phyloP scores from a whole-genome alignment of 2,113 vertebrate genomes.

The Naja naja region DNA sequence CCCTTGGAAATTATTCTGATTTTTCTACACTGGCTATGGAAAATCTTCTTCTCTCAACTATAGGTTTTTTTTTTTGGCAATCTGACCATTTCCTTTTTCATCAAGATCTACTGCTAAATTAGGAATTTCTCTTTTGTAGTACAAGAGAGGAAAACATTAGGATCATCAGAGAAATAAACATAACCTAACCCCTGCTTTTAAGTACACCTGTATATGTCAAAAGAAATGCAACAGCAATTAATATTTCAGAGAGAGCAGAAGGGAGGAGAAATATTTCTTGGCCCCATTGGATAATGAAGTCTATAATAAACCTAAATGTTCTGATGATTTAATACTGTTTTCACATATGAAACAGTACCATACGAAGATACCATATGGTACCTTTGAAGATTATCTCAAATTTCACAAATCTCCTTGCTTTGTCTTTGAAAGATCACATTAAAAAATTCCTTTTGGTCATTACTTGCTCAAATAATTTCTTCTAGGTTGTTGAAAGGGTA shows the following conservation, averaged over 20 bases:
- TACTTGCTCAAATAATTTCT: neutral
- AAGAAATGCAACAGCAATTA: neutral
- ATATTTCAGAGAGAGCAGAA: neutral
- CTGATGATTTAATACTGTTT: neutral
- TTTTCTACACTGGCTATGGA: neutral
- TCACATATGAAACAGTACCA: too few species aligned
- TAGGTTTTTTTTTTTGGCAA: neutral
- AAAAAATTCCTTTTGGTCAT: neutral
- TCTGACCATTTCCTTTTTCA: neutral
- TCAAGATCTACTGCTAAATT: neutral
- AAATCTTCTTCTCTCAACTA: neutral
- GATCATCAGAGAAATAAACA: neutral
- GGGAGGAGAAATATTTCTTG: neutral
- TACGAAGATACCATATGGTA: neutral
- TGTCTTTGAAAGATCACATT: neutral
- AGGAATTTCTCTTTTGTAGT: neutral
- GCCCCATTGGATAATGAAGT: neutral
- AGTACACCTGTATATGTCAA: neutral
- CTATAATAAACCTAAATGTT: neutral
- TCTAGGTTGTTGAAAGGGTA: neutral
- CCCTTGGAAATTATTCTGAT: neutral
- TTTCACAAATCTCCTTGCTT: neutral
- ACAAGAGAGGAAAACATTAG: neutral
- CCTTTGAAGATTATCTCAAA: neutral
- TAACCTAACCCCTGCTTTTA: neutral